Conservation (phyloP, 2,113 vertebrate species). For the Brachyhypopomus occidentalis region DNA sequence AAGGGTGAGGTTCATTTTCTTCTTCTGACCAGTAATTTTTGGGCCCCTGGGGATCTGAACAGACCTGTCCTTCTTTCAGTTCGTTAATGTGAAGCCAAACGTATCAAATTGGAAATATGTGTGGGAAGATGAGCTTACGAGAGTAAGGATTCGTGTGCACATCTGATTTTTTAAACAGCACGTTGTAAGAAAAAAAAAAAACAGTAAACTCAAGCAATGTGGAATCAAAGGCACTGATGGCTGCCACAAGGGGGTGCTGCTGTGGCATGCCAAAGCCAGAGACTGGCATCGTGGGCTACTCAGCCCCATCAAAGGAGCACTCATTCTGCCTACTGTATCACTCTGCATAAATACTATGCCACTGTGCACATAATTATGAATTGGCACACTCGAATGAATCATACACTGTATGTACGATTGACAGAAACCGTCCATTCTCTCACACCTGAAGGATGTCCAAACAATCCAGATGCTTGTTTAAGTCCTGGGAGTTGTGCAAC, state of each 20-base stretch:
- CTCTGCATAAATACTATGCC: neutral
- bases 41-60: neutral
- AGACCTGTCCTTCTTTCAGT: constrained; percentile 6
- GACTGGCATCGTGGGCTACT: neutral
- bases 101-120: constrained; percentile 14
- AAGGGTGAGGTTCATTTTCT: constrained; percentile 19
- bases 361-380: too few species aligned
- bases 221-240: neutral
- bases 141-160: constrained; percentile 22
- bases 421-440: too few species aligned
- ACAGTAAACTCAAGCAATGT: neutral
- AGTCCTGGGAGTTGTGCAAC: too few species aligned
- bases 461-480: too few species aligned
- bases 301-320: neutral
- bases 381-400: neutral
- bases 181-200: neutral
- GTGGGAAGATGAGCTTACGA: neutral
- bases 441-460: too few species aligned
- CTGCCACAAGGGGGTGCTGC: constrained; percentile 75
- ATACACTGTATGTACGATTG: neutral
- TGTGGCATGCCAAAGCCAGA: constrained; percentile 30
- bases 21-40: constrained; percentile 38
- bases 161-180: neutral
- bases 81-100: constrained; percentile 29
- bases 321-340: neutral